A percentile compares a stretch with the other conserved stretches of the same genome.
Conservation (phyloP, 2,113 vertebrate genomes). For the Nothobranchius kuhntae region DNA sequence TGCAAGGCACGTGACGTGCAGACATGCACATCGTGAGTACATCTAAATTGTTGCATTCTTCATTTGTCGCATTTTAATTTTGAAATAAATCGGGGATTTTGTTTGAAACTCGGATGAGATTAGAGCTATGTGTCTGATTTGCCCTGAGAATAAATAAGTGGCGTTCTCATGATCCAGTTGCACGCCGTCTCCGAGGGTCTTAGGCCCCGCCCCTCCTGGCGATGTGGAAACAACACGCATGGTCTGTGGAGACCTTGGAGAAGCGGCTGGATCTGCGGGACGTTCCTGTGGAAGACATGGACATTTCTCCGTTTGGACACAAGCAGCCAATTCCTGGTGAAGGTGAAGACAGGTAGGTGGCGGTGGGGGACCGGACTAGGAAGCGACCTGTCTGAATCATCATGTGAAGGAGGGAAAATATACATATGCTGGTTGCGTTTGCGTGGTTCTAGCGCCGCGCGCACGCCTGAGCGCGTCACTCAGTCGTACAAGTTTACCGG, state of each 20-base stretch:
- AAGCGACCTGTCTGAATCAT: not conserved
- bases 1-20: too few species aligned
- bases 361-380: not conserved
- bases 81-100: not conserved
- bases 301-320: not conserved
- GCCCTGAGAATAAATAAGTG: slow-evolving; percentile 45
- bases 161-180: slow-evolving; percentile 56
- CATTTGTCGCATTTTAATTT: too few species aligned
- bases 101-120: not conserved
- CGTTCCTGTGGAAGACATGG: slow-evolving; percentile 25
- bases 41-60: too few species aligned
- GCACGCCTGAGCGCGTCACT: slow-evolving; percentile 45
- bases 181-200: slow-evolving; percentile 60
- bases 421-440: slow-evolving; percentile 17
- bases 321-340: not conserved
- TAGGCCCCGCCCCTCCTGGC: slow-evolving; percentile 58
- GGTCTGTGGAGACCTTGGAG: slow-evolving; percentile 57
- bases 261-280: slow-evolving; percentile 15
- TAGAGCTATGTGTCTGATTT: slow-evolving; percentile 48
- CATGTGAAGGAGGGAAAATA: slow-evolving; percentile 6
- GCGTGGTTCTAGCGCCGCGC: slow-evolving; percentile 58
- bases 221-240: slow-evolving; percentile 65
- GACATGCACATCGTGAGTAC: too few species aligned
- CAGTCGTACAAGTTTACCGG: slow-evolving; percentile 64
- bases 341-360: slow-evolving; percentile 41